Base-by-base conservation (phyloP, 2,888 invertebrate genomes). In the Dynastes hyllus region DNA sequence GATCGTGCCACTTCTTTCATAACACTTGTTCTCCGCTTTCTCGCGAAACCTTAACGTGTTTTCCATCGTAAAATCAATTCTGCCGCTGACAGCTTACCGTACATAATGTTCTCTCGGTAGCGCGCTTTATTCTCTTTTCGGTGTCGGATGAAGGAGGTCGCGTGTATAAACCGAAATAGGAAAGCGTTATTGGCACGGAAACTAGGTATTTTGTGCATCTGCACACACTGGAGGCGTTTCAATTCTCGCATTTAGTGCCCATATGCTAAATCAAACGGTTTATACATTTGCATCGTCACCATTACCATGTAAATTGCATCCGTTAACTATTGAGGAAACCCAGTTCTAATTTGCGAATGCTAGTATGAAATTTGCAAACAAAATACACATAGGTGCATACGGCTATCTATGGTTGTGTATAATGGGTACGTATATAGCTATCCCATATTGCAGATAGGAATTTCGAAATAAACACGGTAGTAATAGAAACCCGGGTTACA, bases 21-120 rank as follows among this genome's bases (percentile, higher is more conserved):
- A 63, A 63, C 63, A 27, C 63, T 63, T 45, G 45, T 45, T 63
- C 63, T 29, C 63, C 29, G 63, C 63, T 63, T 55, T 55, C 55
- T n/a, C 22, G 45, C 55, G 55, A 22, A 16, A 16, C 6, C 55
- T 55, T 63, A 63, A 27, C 63, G 63, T 8, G 27, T 63, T 63
- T 32, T 32, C 63, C 55, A 58, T 22, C 22, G 55, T 22, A 22
- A 58, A 58, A 58, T 58, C 45, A 45, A 45, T 45, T 45, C 55
- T 16, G 55, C 16, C 9, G 55, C 22, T 58, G 55, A 58, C 55
- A 58, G 55, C 22, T 16, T 58, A 22, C 27, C n/a, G 22, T 55
- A 55, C n/a, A 22, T 58, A 58, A 58, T 58, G 16, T 22, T 58
- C 55, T 58, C n/a, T 58, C 55, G 55, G 55, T n/a, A 9, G n/a